Evolutionary conservation across 2,797 vertebrate genomes (phyloP).

Genomic region (Limosa lapponica): DNA sequence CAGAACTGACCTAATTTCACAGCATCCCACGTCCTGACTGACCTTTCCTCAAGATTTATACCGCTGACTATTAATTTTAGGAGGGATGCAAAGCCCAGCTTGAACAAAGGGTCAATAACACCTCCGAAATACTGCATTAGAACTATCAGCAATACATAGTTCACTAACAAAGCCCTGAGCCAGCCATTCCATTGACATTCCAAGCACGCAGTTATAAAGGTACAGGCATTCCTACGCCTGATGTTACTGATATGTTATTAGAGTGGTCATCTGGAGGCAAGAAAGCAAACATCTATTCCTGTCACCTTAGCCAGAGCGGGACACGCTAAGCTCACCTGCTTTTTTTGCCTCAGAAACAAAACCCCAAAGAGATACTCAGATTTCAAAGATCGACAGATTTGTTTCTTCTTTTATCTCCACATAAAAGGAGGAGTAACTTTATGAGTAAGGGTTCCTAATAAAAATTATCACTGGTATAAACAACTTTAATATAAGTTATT

Average conservation of each 20-base stretch:
- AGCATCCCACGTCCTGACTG: not conserved
- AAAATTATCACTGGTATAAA: slow-evolving; percentile 14
- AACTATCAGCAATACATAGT: not conserved
- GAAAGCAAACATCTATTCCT: not conserved
- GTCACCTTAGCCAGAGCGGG: not conserved
- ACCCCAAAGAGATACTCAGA: not conserved
- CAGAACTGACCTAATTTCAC: not conserved
- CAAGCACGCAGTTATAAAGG: not conserved
- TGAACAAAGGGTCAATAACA: not conserved
- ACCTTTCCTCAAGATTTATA: not conserved
- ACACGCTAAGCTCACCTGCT: not conserved
- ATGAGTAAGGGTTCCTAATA: not conserved
- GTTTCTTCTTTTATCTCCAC: not conserved
- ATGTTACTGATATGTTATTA: not conserved
- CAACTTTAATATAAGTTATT: not conserved
- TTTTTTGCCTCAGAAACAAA: not conserved
- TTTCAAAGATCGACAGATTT: not conserved
- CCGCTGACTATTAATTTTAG: not conserved
- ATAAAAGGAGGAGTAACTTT: slow-evolving; percentile 8
- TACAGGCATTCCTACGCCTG: not conserved
- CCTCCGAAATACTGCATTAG: not conserved
- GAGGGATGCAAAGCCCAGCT: not conserved
- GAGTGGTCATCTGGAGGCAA: not conserved
- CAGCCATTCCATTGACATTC: not conserved
- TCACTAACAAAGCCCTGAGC: not conserved